phyloP scores from a whole-genome alignment of 37 sponge, comb jelly and placozoan genomes.

The Diacarnus erythraeanus region DNA sequence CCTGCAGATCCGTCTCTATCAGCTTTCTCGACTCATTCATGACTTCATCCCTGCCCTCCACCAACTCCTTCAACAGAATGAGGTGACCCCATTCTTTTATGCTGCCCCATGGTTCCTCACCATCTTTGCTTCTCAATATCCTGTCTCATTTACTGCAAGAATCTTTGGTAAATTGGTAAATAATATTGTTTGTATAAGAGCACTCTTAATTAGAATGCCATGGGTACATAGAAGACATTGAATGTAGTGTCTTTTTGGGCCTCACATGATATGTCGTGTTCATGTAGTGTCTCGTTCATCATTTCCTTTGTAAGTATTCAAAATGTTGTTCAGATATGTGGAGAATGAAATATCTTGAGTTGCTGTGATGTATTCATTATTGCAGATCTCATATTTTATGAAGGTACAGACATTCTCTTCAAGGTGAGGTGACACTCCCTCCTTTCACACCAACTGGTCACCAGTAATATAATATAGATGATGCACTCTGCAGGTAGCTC shows the following conservation, averaged over 20 bases:
- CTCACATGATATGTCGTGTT: no score
- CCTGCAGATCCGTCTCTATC: conserved; percentile 78
- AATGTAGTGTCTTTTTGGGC: background rate
- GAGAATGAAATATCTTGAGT: no score
- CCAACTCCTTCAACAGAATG: conserved; percentile 59
- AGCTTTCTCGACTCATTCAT: conserved; percentile 81
- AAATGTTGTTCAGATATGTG: no score
- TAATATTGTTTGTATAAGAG: conserved; percentile 7
- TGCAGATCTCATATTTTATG: conserved; percentile 76
- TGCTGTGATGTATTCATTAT: no score
- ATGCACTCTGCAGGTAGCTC: conserved; percentile 51
- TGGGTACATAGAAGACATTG: background rate
- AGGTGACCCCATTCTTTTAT: conserved; percentile 79
- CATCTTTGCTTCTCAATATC: conserved; percentile 87
- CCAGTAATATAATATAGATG: no score
- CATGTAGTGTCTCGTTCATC: no score
- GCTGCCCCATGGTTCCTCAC: conserved; percentile 95
- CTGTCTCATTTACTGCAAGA: conserved; percentile 72
- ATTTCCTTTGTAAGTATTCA: no score
- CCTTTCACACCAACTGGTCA: background rate
- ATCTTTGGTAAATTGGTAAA: conserved; percentile 73
- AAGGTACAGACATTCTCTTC: conserved; percentile 78
- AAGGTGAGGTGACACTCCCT: conserved; percentile 62
- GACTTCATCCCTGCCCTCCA: conserved; percentile 70
- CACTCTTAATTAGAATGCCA: no score